Base-by-base conservation (phyloP, 2,888 invertebrate species). In the Celastrina argiolus region DNA sequence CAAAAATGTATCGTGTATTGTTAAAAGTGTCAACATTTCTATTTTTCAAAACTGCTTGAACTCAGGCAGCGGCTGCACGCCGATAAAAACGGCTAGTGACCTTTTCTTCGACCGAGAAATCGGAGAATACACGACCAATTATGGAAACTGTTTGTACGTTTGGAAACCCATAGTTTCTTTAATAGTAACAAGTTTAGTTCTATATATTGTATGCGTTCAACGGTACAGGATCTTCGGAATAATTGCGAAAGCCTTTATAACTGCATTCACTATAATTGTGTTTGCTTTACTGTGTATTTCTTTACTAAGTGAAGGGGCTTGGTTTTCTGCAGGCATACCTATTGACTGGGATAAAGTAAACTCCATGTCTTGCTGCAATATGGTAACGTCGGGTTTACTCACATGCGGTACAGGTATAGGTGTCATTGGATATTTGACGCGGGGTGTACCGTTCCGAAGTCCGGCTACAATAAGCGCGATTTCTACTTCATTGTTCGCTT, bases 381-480 rank as follows among this genome's bases (percentile, higher is more conserved):
- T 82, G 26, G 66, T 84, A 18, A 74, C 74, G 7, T 75, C 81
- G 42, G 85, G 83, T 2, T 74, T 83, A 69, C 74, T 86, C 1
- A 78, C 80, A 12, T 70, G 84, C 14, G 86, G 88, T 8, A 75
- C 82, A 31, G 89, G 90, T 1, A 80, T 75, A 68, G 88, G 88
- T 12, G 79, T 90, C 26, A 76, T 87, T 59, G 69, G 79, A 12
- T 84, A 78, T 75, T 73, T 89, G 67, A 80, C 87, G 8, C 76
- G 76, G 1, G 83, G 86, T 63, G 80, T 79, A 10, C 73, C 83
- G 1, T 89, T 90, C 70, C 84, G 90, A 12, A 88, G 89, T 72
- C 87, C 87, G 34, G 85, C 88, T 1, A 85, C 83, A 18, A 89
- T 87, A 84, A 85, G 85, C 36, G 76, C 87, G 22, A 79, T 88